A percentile compares a stretch with the other conserved stretches of the same genome.
These are phyloP conservation scores for Aphodius sticticus DNA, from an alignment of 2,888 invertebrate species.

Conservation along the genomic window DNA sequence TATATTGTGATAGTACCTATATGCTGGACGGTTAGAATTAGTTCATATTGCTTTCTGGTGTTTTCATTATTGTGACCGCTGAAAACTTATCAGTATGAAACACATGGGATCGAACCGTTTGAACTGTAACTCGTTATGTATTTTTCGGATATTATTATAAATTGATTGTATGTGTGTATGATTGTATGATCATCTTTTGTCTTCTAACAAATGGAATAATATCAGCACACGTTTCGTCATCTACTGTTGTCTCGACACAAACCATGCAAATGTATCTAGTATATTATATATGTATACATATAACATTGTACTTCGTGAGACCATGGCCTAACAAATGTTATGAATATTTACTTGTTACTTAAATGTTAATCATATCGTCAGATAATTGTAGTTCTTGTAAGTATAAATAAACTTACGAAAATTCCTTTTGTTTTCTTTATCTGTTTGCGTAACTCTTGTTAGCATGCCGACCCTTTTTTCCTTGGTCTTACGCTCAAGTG, in stretches of 20 bases:
- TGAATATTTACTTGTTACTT: conserved; percentile 48
- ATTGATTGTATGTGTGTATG: neutral
- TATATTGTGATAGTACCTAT: conserved; percentile 37
- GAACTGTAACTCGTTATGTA: conserved; percentile 7
- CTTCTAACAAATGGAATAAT: neutral
- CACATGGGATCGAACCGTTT: conserved; percentile 14
- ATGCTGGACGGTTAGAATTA: conserved; percentile 28
- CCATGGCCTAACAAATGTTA: conserved; percentile 49
- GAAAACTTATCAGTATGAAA: neutral
- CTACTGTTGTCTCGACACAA: neutral
- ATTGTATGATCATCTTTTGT: conserved; percentile 6
- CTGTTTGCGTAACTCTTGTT: too few species aligned
- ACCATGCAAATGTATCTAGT: neutral
- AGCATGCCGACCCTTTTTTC: too few species aligned
- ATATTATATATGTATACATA: conserved; percentile 7
- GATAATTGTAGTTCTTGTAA: conserved; percentile 54
- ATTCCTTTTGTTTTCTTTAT: neutral
- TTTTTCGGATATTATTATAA: neutral
- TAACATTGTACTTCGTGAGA: conserved; percentile 45
- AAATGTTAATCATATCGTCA: conserved; percentile 55
- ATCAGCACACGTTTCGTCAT: neutral
- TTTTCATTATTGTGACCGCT: conserved; percentile 7
- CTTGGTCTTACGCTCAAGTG: too few species aligned
- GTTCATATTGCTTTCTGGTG: conserved; percentile 25
- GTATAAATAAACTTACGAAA: conserved; percentile 49